phyloP scores from a whole-genome alignment of 2,888 invertebrate genomes.

The Elegia similella region DNA sequence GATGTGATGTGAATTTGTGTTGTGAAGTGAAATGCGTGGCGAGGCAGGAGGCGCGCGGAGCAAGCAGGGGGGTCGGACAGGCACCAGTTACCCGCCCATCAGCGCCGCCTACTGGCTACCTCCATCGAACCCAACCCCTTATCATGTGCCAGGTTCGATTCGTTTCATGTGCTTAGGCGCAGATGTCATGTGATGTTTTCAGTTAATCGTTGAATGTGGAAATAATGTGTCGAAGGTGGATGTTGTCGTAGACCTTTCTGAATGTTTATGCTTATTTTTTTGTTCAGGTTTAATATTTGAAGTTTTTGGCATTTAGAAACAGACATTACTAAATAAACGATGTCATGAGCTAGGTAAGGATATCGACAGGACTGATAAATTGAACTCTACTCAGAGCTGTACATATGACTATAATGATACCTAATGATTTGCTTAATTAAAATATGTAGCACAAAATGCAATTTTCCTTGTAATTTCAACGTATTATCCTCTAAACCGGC shows the following conservation, averaged over 20 bases:
- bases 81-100: conserved; percentile 87
- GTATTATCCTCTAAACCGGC: no score
- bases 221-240: conserved; percentile 15
- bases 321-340: no score
- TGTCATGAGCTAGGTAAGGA: no score
- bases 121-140: conserved; percentile 89
- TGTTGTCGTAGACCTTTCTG: conserved; percentile 3
- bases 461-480: no score
- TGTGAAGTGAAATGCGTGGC: conserved; percentile 73
- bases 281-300: not conserved
- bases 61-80: conserved; percentile 56
- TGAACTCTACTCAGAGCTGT: no score
- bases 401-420: no score
- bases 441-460: no score
- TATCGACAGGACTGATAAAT: no score
- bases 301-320: not conserved
- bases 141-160: conserved; percentile 90
- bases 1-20: conserved; percentile 63
- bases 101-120: conserved; percentile 93
- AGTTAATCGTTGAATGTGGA: conserved; percentile 4
- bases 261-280: not conserved
- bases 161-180: not conserved
- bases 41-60: conserved; percentile 73
- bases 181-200: conserved; percentile 12
- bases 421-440: no score